Evolutionary conservation across 1,140 invertebrate species (phyloP).

Genomic region (Aphelinus atriplicis): DNA sequence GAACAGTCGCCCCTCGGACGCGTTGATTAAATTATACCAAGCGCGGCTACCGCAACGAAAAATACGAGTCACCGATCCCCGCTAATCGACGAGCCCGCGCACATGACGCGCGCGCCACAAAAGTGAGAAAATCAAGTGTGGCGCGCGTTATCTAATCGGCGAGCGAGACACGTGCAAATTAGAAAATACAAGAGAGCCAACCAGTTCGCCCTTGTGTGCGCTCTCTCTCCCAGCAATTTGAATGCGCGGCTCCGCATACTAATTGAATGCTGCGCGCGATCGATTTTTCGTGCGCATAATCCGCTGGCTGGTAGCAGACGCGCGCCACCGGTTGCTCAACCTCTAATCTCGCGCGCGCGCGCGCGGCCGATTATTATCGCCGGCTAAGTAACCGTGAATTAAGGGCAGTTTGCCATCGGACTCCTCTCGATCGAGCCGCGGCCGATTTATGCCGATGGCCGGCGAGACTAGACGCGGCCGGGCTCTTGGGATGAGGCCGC

Average conservation of each 20-base stretch:
- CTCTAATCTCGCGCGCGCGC: background rate
- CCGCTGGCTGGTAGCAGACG: background rate
- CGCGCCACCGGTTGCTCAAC: background rate
- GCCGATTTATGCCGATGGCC: background rate
- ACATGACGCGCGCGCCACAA: no score
- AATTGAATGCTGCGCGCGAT: background rate
- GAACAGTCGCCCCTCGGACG: no score
- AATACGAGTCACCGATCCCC: no score
- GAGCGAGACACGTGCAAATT: background rate
- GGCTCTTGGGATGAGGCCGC: no score
- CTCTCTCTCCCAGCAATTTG: no score
- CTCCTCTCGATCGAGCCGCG: background rate
- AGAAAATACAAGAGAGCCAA: constrained; percentile 1
- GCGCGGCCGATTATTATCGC: background rate
- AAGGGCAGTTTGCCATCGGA: background rate
- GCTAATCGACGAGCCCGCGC: no score
- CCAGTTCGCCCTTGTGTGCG: background rate
- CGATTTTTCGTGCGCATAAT: background rate
- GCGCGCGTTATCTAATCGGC: no score
- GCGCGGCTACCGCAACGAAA: no score
- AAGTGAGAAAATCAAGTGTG: no score
- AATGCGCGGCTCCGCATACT: background rate
- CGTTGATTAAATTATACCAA: no score
- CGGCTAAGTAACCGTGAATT: constrained; percentile 24
- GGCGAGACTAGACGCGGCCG: background rate